Evolutionary conservation across 2,888 invertebrate species (phyloP).

Genomic region (Pristionchus arcanus): DNA sequence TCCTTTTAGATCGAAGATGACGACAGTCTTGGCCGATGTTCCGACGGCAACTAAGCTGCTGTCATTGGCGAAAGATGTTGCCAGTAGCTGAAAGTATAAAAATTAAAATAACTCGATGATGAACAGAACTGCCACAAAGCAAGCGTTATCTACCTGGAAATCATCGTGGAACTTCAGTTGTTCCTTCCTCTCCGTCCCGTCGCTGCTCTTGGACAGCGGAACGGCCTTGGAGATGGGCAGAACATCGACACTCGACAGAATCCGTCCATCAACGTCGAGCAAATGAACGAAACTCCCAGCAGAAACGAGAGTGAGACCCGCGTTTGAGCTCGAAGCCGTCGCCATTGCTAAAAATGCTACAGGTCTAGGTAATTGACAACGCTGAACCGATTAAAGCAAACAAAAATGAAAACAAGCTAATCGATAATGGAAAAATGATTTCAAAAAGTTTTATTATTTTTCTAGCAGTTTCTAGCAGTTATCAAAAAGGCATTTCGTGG

Average conservation of each 20-base stretch:
- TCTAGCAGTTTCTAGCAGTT: no score
- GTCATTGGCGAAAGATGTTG: constrained; percentile 48
- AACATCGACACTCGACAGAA: constrained; percentile 45
- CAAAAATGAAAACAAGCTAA: not conserved
- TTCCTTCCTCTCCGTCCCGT: constrained; percentile 46
- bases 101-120: not conserved
- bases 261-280: constrained; percentile 22
- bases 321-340: constrained; percentile 42
- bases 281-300: constrained; percentile 33
- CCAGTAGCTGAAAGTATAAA: constrained; percentile 14
- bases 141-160: constrained; percentile 38
- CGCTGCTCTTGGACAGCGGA: constrained; percentile 44
- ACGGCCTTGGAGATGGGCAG: constrained; percentile 31
- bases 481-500: not conserved
- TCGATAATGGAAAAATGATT: not conserved
- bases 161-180: constrained; percentile 46
- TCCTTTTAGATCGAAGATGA: constrained; percentile 35
- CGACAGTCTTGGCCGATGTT: constrained; percentile 54
- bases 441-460: not conserved
- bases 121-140: not conserved
- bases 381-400: not conserved
- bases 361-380: constrained; percentile 17
- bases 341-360: not conserved
- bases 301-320: constrained; percentile 54
- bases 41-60: constrained; percentile 44